These are phyloP conservation scores for Zeugodacus cucurbitae DNA, from an alignment of 1,140 invertebrate species.

Conservation along the genomic window DNA sequence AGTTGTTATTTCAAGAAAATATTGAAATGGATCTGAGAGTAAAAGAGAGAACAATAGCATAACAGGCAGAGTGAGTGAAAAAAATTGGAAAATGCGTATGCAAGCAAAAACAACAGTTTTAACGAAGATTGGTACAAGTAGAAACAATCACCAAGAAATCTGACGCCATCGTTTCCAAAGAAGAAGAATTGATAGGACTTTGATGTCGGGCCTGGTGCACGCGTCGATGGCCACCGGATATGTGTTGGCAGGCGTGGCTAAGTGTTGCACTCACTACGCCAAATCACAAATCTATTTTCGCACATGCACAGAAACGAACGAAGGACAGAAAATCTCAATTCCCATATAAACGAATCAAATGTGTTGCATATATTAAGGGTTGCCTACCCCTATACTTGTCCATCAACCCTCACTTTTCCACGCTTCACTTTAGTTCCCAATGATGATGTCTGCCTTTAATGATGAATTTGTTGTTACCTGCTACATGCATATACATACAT, in stretches of 20 bases:
- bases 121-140: background rate
- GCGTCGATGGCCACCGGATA: background rate
- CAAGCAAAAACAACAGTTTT: background rate
- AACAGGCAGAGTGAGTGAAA: background rate
- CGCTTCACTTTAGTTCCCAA: background rate
- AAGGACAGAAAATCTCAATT: background rate
- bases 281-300: background rate
- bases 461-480: slow-evolving; percentile 13
- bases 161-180: background rate
- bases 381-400: background rate
- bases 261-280: background rate
- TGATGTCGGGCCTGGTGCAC: background rate
- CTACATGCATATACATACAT: background rate
- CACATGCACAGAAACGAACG: background rate
- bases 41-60: background rate
- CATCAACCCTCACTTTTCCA: background rate
- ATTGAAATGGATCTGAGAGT: background rate
- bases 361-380: background rate
- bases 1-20: slow-evolving; percentile 15
- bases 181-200: background rate
- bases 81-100: background rate
- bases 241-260: slow-evolving; percentile 5
- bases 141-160: background rate
- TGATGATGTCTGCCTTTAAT: slow-evolving; percentile 31
- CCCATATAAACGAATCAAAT: background rate